Evolutionary conservation across 2,888 invertebrate species (phyloP).

Genomic region (Eupeodes latifasciatus): DNA sequence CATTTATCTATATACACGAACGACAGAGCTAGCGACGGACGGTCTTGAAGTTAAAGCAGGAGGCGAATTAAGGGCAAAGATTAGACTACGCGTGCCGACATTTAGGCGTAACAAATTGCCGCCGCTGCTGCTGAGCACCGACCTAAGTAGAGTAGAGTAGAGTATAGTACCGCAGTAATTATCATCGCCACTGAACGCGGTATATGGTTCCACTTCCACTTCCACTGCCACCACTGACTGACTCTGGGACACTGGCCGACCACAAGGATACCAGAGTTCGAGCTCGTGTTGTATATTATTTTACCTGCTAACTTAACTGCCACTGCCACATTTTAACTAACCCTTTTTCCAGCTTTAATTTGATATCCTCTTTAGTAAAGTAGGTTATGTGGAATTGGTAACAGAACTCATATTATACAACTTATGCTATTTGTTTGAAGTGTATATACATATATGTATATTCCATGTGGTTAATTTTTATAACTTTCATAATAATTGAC

Average conservation of each 20-base stretch:
- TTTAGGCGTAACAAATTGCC: constrained; percentile 84
- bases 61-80: constrained; percentile 75
- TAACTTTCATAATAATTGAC: constrained; percentile 72
- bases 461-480: constrained; percentile 61
- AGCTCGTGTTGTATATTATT: constrained; percentile 10
- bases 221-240: not conserved
- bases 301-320: not conserved
- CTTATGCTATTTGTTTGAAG: not conserved
- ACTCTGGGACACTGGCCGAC: constrained; percentile 11
- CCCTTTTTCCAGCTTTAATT: constrained; percentile 58
- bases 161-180: constrained; percentile 68
- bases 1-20: constrained; percentile 32
- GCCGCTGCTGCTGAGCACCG: constrained; percentile 79
- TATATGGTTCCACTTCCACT: not conserved
- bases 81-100: constrained; percentile 80
- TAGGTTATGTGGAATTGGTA: constrained; percentile 62
- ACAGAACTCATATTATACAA: not conserved
- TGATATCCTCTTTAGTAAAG: constrained; percentile 38
- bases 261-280: constrained; percentile 24
- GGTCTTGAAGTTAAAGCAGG: constrained; percentile 49
- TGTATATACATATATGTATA: not conserved
- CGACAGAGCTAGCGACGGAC: not conserved
- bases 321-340: constrained; percentile 24
- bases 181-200: constrained; percentile 62
- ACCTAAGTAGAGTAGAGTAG: constrained; percentile 59